Evolutionary conservation across 2,113 vertebrate genomes (phyloP), one percentile per base, ranked within the genome.

Genomic region (Takifugu bimaculatus): DNA sequence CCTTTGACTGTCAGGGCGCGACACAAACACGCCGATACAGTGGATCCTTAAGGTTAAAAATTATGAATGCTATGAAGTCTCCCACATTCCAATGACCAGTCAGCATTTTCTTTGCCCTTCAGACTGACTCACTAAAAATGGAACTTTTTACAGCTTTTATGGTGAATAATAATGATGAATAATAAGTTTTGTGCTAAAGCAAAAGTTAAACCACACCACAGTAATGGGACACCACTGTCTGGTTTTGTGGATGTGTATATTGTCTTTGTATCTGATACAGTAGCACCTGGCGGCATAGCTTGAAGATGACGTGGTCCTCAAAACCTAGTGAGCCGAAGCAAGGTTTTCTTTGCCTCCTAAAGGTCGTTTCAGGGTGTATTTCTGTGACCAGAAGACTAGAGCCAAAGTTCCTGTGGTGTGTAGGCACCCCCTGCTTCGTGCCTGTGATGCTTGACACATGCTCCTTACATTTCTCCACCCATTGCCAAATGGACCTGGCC

Each of bases 401-500:
- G 56, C 63, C 49, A 44, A 51, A 62, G 65, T 63, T 51, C 44
- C 57, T 55, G 1, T 11, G 35, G 7, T 10, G 3, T 47, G 45
- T 6, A 47, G 58, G 73, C 74, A 68, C 57, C 63, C 44, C 57
- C 70, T 56, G 65, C 63, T 77, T 66, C 54, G 9, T 62, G 1
- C 74, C 59, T 45, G 57, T 83, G 76, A 82, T 54, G 47, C 70
- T 82, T 84, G 72, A 68, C 90, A 88, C 81, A 26, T 61, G 73
- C 72, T 67, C 64, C 61, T 69, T 32, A 87, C 76, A 88, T 90
- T 89, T 90, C 77, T 74, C 75, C 54, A 77, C 73, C 85, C 54
- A 43, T 67, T 77, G 87, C 85, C 83, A 91, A 90, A 90, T 84
- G 44, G 80, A 83, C 42, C 71, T 51, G 12, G 62, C 75, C 68